Conservation (phyloP, 1,140 invertebrate genomes). For the Belonocnema kinseyi region DNA sequence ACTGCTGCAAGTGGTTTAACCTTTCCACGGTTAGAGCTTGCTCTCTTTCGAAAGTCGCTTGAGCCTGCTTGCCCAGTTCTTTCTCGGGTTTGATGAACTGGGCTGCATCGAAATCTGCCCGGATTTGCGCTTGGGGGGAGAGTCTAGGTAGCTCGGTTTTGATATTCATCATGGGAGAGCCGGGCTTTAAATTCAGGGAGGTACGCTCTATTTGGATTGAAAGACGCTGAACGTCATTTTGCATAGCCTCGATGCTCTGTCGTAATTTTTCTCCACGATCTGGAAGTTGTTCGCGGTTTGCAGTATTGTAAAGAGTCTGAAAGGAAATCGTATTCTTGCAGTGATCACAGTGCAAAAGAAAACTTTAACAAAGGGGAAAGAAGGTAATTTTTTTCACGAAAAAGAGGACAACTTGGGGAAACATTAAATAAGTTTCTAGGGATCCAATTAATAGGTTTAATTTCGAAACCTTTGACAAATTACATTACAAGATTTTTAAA, state of each 20-base stretch:
- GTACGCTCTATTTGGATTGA: conserved; percentile 65
- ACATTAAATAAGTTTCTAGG: too few species aligned
- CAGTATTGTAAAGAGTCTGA: conserved; percentile 71
- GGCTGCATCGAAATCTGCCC: too few species aligned
- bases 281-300: conserved; percentile 75
- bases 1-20: conserved; percentile 84
- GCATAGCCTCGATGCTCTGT: conserved; percentile 63
- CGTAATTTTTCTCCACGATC: conserved; percentile 76
- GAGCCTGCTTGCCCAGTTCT: conserved; percentile 71
- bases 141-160: too few species aligned
- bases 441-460: too few species aligned
- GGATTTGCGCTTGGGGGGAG: too few species aligned
- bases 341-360: too few species aligned
- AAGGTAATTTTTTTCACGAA: too few species aligned
- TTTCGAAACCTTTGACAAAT: too few species aligned
- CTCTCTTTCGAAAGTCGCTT: conserved; percentile 79
- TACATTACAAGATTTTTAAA: too few species aligned
- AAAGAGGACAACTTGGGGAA: background rate
- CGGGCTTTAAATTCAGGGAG: too few species aligned
- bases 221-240: conserved; percentile 68
- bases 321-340: conserved; percentile 40
- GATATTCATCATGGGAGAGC: too few species aligned
- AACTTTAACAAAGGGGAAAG: too few species aligned
- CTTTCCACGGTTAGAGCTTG: conserved; percentile 83
- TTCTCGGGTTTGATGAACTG: conserved; percentile 20